These are phyloP conservation scores for Nomada fucata DNA, from an alignment of 2,888 invertebrate genomes.

Conservation along the genomic window DNA sequence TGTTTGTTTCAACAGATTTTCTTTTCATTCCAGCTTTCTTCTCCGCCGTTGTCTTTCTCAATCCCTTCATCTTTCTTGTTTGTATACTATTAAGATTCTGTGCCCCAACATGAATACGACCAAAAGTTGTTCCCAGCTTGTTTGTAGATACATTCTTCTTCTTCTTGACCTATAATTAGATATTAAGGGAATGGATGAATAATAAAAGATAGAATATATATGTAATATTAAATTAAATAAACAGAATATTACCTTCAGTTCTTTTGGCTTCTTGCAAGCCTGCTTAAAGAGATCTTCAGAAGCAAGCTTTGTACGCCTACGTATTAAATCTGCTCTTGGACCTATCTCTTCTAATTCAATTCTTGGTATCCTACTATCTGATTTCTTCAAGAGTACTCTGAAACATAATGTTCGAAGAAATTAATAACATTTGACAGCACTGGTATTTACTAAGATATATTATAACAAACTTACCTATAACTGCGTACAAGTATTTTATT, in stretches of 20 bases:
- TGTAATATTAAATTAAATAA: not conserved
- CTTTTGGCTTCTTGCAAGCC: slow-evolving; percentile 92
- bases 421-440: not conserved
- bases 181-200: slow-evolving; percentile 10
- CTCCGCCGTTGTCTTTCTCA: slow-evolving; percentile 90
- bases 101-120: slow-evolving; percentile 96
- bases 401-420: slow-evolving; percentile 79
- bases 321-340: slow-evolving; percentile 94
- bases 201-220: not conserved
- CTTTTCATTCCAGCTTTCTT: slow-evolving; percentile 87
- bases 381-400: slow-evolving; percentile 94
- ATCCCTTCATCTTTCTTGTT: slow-evolving; percentile 95
- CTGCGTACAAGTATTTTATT: slow-evolving; percentile 91
- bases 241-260: slow-evolving; percentile 86
- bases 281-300: slow-evolving; percentile 95
- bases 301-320: slow-evolving; percentile 94
- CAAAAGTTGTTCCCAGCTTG: slow-evolving; percentile 94
- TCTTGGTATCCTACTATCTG: slow-evolving; percentile 94
- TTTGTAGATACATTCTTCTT: slow-evolving; percentile 97
- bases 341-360: slow-evolving; percentile 97
- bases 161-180: slow-evolving; percentile 87
- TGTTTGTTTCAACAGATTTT: slow-evolving; percentile 83
- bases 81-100: slow-evolving; percentile 94
- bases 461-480: slow-evolving; percentile 85
- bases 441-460: not conserved